Base-by-base conservation (phyloP, 2,113 vertebrate species). In the Limanda limanda region DNA sequence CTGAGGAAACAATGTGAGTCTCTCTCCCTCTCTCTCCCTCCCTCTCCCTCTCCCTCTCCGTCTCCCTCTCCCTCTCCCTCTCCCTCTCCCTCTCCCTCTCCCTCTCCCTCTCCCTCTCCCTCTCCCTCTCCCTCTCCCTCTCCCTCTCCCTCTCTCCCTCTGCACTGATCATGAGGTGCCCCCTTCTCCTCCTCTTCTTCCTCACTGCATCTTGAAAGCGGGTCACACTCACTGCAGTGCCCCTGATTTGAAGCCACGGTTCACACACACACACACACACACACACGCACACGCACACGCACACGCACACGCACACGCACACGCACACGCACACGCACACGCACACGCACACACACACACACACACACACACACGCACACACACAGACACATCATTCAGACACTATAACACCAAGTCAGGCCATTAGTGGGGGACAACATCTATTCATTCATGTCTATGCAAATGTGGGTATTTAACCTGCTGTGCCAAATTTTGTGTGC, bases 181-280 rank as follows among this genome's bases (percentile, higher is more conserved):
- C 96, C 96, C 96, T 94, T 96, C 96, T 96, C 94, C 94, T 92
- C 91, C 90, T 94, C 88, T 88, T 90, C 92, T 88, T 90, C 92
- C 94, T 95, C 93, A 94, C 90, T 94, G 95, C 96, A 96, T 95
- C 91, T 92, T 82, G 69, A 91, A 95, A 97, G 83, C 96, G 94
- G 96, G 96, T 97, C 96, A 97, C 91, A 87, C 85, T 89, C 93
- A 93, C 95, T 95, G 91, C 91, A 93, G 88, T 92, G 90, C 74
- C 88, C 89, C 89, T 85, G 78, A 91, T 91, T 82, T 68, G 21
- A 72, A 66, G 47, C 52, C 76, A 66, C 48, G 74, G 35, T 60
- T 76, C 48, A 60, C 74, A 42, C 35, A 63, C 37, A n/a, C 4
- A 9, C 35, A 63, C n/a, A n/a, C 4, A 9, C 5, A 40, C 18